phyloP scores from a whole-genome alignment of 1,140 invertebrate genomes.

The Penaeus vannamei region DNA sequence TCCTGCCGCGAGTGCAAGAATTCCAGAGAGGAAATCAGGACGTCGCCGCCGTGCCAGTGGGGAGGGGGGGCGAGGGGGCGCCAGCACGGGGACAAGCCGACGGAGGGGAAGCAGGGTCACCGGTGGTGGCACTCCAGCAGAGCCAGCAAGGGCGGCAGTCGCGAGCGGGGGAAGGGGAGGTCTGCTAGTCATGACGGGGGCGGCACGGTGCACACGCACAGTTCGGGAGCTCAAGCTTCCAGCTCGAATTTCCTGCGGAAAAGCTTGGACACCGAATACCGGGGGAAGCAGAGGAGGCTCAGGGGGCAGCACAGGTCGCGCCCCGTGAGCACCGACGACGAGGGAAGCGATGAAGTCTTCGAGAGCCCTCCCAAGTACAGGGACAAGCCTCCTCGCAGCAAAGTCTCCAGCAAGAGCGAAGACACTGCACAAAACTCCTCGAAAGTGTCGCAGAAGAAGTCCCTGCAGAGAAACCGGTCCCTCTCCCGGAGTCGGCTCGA shows the following conservation, averaged over 20 bases:
- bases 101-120: too few species aligned
- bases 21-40: too few species aligned
- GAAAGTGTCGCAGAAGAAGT: constrained; percentile 27
- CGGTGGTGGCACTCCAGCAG: too few species aligned
- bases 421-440: constrained; percentile 14
- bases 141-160: too few species aligned
- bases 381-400: constrained; percentile 36
- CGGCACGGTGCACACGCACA: too few species aligned
- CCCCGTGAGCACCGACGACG: constrained; percentile 44
- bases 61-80: too few species aligned
- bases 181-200: too few species aligned
- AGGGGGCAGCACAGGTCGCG: constrained; percentile 8
- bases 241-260: background rate
- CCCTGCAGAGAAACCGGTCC: constrained; percentile 36
- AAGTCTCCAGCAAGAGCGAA: constrained; percentile 43
- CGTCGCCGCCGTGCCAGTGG: too few species aligned
- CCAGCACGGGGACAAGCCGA: too few species aligned
- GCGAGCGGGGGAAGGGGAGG: too few species aligned
- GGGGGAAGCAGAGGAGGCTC: constrained; percentile 14
- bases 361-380: constrained; percentile 36
- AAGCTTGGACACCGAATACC: constrained; percentile 36
- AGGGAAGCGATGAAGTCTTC: constrained; percentile 38
- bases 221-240: too few species aligned
- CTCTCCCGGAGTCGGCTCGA: constrained; percentile 4
- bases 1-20: too few species aligned